These are phyloP conservation scores for Galendromus occidentalis DNA, from an alignment of 1,140 invertebrate genomes.

Conservation along the genomic window DNA sequence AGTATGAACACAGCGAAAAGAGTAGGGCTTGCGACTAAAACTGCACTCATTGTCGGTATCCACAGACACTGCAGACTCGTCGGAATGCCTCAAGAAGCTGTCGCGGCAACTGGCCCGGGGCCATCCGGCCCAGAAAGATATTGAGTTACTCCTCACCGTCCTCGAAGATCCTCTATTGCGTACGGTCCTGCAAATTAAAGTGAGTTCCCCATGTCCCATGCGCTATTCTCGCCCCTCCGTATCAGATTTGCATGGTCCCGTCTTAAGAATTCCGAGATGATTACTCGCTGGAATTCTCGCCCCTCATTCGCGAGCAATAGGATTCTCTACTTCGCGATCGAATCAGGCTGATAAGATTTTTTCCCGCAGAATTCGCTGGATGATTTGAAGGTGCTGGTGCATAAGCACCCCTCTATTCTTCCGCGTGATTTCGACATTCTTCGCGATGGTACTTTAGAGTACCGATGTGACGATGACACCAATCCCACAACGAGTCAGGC, in stretches of 20 bases:
- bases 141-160: not conserved
- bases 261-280: too few relatives aligned
- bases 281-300: too few relatives aligned
- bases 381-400: slow-evolving; percentile 24
- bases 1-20: not conserved
- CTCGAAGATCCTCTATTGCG: not conserved
- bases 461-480: not conserved
- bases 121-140: slow-evolving; percentile 1
- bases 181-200: slow-evolving; percentile 3
- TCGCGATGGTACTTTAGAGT: slow-evolving; percentile 9
- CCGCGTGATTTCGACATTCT: slow-evolving; percentile 75
- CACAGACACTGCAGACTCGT: not conserved
- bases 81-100: slow-evolving; percentile 13
- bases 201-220: not conserved
- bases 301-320: too few relatives aligned
- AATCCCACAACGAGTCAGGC: not conserved
- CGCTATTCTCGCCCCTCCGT: too few relatives aligned
- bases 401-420: slow-evolving; percentile 60
- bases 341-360: not conserved
- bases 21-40: not conserved
- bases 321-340: too few relatives aligned
- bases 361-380: slow-evolving; percentile 22
- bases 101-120: slow-evolving; percentile 5
- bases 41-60: not conserved
- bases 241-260: too few relatives aligned